Evolutionary conservation across 2,797 vertebrate species (phyloP).

Genomic region (Valencia hispanica): DNA sequence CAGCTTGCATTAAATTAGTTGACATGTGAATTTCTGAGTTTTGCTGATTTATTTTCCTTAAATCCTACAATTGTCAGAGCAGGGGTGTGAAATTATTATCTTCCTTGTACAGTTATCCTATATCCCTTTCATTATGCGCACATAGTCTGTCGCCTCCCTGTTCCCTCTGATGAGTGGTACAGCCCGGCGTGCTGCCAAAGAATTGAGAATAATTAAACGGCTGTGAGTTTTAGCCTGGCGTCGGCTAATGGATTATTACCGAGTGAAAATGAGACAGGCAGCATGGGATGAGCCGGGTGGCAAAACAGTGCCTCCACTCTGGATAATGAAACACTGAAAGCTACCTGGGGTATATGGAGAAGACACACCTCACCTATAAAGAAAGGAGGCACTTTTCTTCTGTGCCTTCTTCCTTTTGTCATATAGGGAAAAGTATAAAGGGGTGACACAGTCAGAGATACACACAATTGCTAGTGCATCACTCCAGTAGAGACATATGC

Average conservation of each 20-base stretch:
- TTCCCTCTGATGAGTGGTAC: slow-evolving; percentile 71
- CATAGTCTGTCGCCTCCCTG: slow-evolving; percentile 28
- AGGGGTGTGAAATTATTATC: background rate
- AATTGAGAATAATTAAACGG: slow-evolving; percentile 81
- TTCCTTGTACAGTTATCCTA: slow-evolving; percentile 14
- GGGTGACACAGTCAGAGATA: slow-evolving; percentile 25
- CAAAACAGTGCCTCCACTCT: slow-evolving; percentile 64
- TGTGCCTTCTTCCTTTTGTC: slow-evolving; percentile 59
- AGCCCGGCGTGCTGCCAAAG: slow-evolving; percentile 61
- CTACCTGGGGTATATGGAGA: slow-evolving; percentile 50
- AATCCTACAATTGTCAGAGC: slow-evolving; percentile 1
- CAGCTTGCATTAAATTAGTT: slow-evolving; percentile 20
- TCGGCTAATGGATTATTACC: slow-evolving; percentile 80
- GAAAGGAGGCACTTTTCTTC: slow-evolving; percentile 71
- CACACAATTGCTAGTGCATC: slow-evolving; percentile 18
- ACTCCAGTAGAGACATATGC: slow-evolving; percentile 19
- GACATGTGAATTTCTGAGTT: slow-evolving; percentile 23
- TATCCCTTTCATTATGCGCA: slow-evolving; percentile 26
- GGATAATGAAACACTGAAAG: slow-evolving; percentile 74
- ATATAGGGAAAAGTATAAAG: slow-evolving; percentile 47
- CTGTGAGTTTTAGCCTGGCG: slow-evolving; percentile 75
- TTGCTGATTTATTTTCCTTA: slow-evolving; percentile 1
- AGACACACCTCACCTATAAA: slow-evolving; percentile 60
- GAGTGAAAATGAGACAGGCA: slow-evolving; percentile 76
- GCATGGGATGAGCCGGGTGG: slow-evolving; percentile 64